Base-by-base conservation (phyloP, 2,113 vertebrate species). In the Entosphenus tridentatus region DNA sequence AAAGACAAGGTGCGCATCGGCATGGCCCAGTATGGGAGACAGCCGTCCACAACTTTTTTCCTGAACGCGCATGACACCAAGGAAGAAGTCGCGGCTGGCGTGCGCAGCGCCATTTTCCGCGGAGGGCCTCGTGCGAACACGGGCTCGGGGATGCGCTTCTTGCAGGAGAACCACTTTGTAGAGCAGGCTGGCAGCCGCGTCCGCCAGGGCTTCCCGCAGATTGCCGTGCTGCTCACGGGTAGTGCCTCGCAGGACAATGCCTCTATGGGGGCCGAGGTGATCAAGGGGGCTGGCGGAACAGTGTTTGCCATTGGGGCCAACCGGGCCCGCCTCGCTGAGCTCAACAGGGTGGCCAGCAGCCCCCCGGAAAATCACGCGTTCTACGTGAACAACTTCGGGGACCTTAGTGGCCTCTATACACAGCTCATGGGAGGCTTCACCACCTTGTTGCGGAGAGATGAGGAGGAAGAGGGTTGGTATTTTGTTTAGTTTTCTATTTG, bases 141-240 rank as follows among this genome's bases (percentile, higher is more conserved):
- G n/a, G 62, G 62, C 10, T 21, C n/a, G 10, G 62, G 62, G n/a
- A n/a, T 65, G 9, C n/a, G n/a, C 10, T 11, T 65, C 21, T 11
- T 65, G 21, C n/a, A 65, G 62, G 10, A 65, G 8, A 65, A 65
- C n/a, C 62, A 65, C 21, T 65, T 65, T 65, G 62, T 65, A 16
- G 62, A 65, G 21, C 21, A n/a, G 62, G 62, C 62, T 9, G 62
- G 62, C n/a, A 65, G 62, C 62, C 62, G 62, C 10, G 21, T 16
- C n/a, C n/a, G 21, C 10, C 62, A 16, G n/a, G 62, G 62, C 21
- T 65, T 16, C 10, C 62, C 62, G 8, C 62, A 65, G 62, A 65
- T 79, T 16, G 74, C 75, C 0, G 1, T 82, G 57, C 73, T 78
- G 56, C 55, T 80, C n/a, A 16, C 62, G n/a, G 62, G 8, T 21